phyloP scores from a whole-genome alignment of 2,797 vertebrate species.

The Simalia tracyae region DNA sequence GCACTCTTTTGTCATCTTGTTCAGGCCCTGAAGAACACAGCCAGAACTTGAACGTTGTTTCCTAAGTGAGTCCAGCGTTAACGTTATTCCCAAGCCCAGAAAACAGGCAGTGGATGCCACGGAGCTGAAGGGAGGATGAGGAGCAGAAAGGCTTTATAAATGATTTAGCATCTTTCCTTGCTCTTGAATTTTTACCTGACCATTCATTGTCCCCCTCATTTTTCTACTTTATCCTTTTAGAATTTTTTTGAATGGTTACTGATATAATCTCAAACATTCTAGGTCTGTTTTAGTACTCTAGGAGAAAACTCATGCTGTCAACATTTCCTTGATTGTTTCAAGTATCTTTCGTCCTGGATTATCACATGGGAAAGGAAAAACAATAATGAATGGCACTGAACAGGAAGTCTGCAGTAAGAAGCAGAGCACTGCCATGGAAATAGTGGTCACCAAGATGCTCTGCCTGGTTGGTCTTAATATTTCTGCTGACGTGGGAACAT shows the following conservation, averaged over 20 bases:
- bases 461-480: too few species aligned
- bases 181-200: background rate
- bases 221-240: background rate
- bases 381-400: too few species aligned
- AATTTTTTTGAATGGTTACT: background rate
- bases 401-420: too few species aligned
- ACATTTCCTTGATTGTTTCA: too few species aligned
- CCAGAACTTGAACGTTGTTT: background rate
- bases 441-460: too few species aligned
- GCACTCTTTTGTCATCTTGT: background rate
- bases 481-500: too few species aligned
- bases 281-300: too few species aligned
- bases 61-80: background rate
- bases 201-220: background rate
- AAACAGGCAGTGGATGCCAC: background rate
- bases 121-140: background rate
- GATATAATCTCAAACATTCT: too few species aligned
- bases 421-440: too few species aligned
- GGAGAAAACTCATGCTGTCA: too few species aligned
- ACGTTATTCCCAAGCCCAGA: background rate
- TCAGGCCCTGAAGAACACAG: background rate
- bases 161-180: background rate
- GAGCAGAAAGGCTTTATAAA: background rate
- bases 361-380: too few species aligned
- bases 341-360: too few species aligned